A percentile compares a stretch with the other conserved stretches of the same genome.
Conservation (phyloP, 2,797 vertebrate species). For the Aulostomus chinensis region DNA sequence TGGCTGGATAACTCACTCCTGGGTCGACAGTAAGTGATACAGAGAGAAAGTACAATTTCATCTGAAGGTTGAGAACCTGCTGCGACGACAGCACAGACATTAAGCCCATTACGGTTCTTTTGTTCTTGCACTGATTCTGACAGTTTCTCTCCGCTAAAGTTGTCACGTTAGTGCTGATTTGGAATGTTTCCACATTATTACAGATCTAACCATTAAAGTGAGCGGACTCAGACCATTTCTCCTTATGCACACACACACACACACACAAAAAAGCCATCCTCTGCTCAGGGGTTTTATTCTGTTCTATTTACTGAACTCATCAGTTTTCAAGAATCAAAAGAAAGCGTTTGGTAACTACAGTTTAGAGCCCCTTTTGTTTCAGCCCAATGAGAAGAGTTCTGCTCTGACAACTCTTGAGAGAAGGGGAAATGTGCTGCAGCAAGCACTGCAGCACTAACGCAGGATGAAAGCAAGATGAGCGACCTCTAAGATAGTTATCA, state of each 20-base stretch:
- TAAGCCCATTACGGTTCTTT: slow-evolving; percentile 40
- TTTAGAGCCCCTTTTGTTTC: slow-evolving; percentile 23
- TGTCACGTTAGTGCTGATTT: slow-evolving; percentile 56
- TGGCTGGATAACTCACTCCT: slow-evolving; percentile 35
- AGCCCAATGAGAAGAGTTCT: slow-evolving; percentile 10
- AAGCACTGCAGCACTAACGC: slow-evolving; percentile 63
- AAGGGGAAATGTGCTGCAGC: slow-evolving; percentile 43
- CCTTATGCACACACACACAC: no score
- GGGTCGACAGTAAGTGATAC: slow-evolving; percentile 15
- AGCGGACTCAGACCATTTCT: no score
- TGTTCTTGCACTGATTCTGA: slow-evolving; percentile 25
- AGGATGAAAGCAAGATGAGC: slow-evolving; percentile 62
- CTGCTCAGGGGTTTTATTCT: slow-evolving; percentile 5
- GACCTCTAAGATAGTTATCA: slow-evolving; percentile 59
- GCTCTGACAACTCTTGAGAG: slow-evolving; percentile 18
- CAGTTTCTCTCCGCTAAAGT: slow-evolving; percentile 46
- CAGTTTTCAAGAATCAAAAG: slow-evolving; percentile 2
- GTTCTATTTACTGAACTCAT: slow-evolving; percentile 11
- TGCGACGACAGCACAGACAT: slow-evolving; percentile 17
- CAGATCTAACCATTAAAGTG: slow-evolving; percentile 34
- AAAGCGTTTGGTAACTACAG: slow-evolving; percentile 4
- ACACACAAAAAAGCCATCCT: no score
- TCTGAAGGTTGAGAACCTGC: slow-evolving; percentile 29
- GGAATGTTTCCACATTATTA: slow-evolving; percentile 45
- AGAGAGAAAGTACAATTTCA: slow-evolving; percentile 6